phyloP scores from a whole-genome alignment of 2,797 vertebrate genomes.

The Triplophysa yarkandensis region DNA sequence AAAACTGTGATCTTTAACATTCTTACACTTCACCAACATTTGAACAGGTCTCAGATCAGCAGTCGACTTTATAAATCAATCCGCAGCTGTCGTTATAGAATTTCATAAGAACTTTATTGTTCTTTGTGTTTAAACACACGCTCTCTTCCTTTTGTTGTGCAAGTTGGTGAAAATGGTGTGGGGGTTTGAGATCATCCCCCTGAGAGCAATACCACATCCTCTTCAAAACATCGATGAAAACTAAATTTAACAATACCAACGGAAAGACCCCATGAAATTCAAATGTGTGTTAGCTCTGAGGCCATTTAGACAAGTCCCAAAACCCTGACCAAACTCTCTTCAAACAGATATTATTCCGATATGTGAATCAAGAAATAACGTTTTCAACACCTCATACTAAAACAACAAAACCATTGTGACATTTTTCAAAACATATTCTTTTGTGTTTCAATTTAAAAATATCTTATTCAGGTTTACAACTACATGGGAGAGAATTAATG shows the following conservation, averaged over 20 bases:
- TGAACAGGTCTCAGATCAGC: neutral
- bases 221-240: conserved; percentile 2
- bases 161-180: conserved; percentile 35
- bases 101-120: conserved; percentile 19
- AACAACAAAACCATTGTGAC: too few species aligned
- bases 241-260: conserved; percentile 4
- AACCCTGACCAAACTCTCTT: neutral
- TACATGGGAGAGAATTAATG: too few species aligned
- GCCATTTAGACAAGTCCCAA: neutral
- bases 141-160: conserved; percentile 18
- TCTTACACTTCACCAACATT: neutral
- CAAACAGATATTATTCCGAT: neutral
- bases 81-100: conserved; percentile 29
- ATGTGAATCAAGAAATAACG: too few species aligned
- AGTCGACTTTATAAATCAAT: conserved; percentile 43
- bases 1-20: neutral
- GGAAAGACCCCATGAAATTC: conserved; percentile 5
- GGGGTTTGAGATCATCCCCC: neutral
- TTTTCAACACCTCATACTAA: too few species aligned
- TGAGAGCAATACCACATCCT: conserved; percentile 40
- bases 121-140: conserved; percentile 26
- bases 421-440: neutral
- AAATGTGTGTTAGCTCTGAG: neutral
- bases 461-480: too few species aligned
- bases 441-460: too few species aligned